Conservation (phyloP, 2,888 invertebrate species). For the Hypena proboscidalis region DNA sequence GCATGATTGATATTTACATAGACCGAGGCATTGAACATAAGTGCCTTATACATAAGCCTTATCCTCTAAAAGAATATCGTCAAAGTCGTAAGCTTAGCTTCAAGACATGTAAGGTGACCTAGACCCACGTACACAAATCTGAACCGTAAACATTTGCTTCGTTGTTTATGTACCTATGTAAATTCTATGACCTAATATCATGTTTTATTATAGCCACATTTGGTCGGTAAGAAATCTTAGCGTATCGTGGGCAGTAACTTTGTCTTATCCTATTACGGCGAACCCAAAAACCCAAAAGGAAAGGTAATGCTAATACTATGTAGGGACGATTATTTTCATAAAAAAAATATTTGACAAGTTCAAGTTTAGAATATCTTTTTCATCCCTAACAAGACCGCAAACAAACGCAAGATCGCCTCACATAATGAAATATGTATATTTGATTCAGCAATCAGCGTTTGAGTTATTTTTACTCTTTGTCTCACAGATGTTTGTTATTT, state of each 20-base stretch:
- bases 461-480: slow-evolving; percentile 40
- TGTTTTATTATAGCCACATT: too few relatives aligned
- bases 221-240: too few relatives aligned
- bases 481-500: slow-evolving; percentile 44
- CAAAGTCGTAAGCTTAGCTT: slow-evolving; percentile 5
- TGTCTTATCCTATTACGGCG: too few relatives aligned
- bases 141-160: neutral
- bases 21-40: neutral
- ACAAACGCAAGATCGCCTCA: slow-evolving; percentile 28
- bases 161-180: neutral
- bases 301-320: too few relatives aligned
- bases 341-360: too few relatives aligned
- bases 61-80: slow-evolving; percentile 3
- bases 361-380: too few relatives aligned
- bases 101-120: slow-evolving; percentile 6
- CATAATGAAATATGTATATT: slow-evolving; percentile 45
- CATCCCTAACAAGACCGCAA: too few relatives aligned
- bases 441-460: slow-evolving; percentile 41
- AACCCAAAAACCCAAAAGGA: too few relatives aligned
- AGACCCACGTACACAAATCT: neutral
- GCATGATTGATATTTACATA: neutral
- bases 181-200: neutral
- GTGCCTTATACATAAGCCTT: slow-evolving; percentile 4
- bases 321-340: too few relatives aligned
- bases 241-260: too few relatives aligned